These are phyloP conservation scores for Cromileptes altivelis DNA, from an alignment of 2,113 vertebrate genomes.

Conservation along the genomic window DNA sequence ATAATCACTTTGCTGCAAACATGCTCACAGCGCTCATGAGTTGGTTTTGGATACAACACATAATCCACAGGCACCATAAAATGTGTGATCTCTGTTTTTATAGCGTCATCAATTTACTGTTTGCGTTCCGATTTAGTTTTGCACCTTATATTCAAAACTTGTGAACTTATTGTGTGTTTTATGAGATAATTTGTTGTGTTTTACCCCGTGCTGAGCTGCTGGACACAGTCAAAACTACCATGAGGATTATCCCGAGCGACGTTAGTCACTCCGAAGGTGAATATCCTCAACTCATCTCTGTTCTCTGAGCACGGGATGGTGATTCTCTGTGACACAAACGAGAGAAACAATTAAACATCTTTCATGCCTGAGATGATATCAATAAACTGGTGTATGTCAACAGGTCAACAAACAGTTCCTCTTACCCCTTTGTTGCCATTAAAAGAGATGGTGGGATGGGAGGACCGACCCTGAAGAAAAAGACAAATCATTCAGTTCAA, in stretches of 20 bases:
- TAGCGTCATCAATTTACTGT: not conserved
- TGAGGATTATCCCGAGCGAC: conserved; percentile 90
- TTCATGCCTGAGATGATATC: not conserved
- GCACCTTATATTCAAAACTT: not conserved
- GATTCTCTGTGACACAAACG: conserved; percentile 85
- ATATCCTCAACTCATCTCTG: conserved; percentile 80
- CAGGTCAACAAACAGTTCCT: not conserved
- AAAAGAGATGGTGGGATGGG: conserved; percentile 90
- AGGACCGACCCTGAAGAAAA: conserved; percentile 81
- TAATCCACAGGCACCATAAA: not conserved
- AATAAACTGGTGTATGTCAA: not conserved
- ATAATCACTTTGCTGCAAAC: conserved; percentile 8
- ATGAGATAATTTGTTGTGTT: not conserved
- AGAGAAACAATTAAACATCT: not conserved
- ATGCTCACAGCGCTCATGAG: not conserved
- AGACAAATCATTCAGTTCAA: not conserved
- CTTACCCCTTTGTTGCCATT: conserved; percentile 94
- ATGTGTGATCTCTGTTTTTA: not conserved
- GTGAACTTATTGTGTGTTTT: not conserved
- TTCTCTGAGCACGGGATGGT: conserved; percentile 86
- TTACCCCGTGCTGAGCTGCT: conserved; percentile 90
- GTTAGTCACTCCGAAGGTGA: conserved; percentile 91
- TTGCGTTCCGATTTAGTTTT: not conserved
- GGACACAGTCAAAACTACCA: conserved; percentile 93
- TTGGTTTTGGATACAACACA: not conserved